Evolutionary conservation across 1,140 invertebrate species (phyloP).

Genomic region (Delia radicum): DNA sequence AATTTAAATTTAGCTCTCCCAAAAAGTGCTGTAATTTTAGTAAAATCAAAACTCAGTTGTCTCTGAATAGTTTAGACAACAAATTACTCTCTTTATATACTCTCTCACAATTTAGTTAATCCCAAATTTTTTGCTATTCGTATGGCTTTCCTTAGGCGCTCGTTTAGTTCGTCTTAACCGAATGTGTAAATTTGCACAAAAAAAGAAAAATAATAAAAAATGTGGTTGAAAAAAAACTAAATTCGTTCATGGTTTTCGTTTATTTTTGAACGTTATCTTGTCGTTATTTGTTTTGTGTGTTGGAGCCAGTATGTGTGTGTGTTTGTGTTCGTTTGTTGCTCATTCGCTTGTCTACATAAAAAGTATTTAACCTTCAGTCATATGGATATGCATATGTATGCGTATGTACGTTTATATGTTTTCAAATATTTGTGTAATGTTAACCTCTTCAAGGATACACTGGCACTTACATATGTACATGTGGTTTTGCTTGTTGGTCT

Average conservation of each 20-base stretch:
- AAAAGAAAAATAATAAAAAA: background rate
- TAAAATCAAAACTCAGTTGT: too few relatives aligned
- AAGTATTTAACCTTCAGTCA: slow-evolving; percentile 21
- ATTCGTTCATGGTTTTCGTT: background rate
- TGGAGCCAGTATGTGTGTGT: background rate
- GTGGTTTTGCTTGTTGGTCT: background rate
- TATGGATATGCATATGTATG: background rate
- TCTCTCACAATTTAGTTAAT: too few relatives aligned
- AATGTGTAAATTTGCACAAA: background rate
- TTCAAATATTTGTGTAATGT: slow-evolving; percentile 10
- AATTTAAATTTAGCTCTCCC: too few relatives aligned
- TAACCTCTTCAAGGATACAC: slow-evolving; percentile 13
- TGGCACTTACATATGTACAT: background rate
- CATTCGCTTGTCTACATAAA: background rate
- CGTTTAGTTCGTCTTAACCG: background rate
- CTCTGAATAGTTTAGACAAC: too few relatives aligned
- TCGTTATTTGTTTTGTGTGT: background rate
- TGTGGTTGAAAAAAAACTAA: background rate
- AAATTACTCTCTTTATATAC: too few relatives aligned
- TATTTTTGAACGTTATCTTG: background rate
- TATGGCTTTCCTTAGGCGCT: background rate
- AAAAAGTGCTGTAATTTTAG: too few relatives aligned
- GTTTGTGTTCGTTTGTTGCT: background rate
- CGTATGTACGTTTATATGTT: background rate
- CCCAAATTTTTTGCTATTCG: too few relatives aligned